Base-by-base conservation (phyloP, 2,113 vertebrate genomes). In the Pteruthius melanotis region DNA sequence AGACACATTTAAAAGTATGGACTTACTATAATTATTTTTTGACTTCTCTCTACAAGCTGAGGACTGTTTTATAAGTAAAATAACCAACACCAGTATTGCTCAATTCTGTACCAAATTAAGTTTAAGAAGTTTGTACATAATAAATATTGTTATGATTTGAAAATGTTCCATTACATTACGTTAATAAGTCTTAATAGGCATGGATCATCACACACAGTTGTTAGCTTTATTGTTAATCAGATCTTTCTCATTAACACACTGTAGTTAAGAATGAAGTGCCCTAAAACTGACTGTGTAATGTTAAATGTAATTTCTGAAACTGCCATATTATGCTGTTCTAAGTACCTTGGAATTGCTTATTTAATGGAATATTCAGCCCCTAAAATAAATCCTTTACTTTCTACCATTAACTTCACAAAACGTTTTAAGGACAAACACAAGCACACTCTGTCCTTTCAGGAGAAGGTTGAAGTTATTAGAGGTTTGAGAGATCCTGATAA, bases 221-320 rank as follows among this genome's bases (percentile, higher is more conserved):
- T 94, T 90, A 93, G n/a, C 30, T 92, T 92, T 93, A 93, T 79
- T 96, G 83, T 92, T 93, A 96, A 93, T 95, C 93, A 90, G 64
- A 81, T 84, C 23, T 56, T 88, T 90, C 86, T 88, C 83, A 95
- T 97, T 95, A 92, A 89, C 56, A 84, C 42, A 31, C 65, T 89
- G 76, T 90, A 93, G 76, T 95, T 95, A 94, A 92, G 79, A 89
- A 75, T 71, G 31, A 90, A 93, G 40, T 61, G 39, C 56, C 80
- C 72, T 93, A 86, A 93, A 96, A 94, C 19, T 56, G 54, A 54
- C 68, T 83, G 16, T 76, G 30, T 91, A 85, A 88, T 33, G 28
- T 63, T 82, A 90, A 88, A 56, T 39, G 49, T 54, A 82, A 94
- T 86, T 95, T 92, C 83, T 95, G 90, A 90, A 94, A 87, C 53